Conservation (phyloP, 2,113 vertebrate genomes). For the Gallinago jamesoni region DNA sequence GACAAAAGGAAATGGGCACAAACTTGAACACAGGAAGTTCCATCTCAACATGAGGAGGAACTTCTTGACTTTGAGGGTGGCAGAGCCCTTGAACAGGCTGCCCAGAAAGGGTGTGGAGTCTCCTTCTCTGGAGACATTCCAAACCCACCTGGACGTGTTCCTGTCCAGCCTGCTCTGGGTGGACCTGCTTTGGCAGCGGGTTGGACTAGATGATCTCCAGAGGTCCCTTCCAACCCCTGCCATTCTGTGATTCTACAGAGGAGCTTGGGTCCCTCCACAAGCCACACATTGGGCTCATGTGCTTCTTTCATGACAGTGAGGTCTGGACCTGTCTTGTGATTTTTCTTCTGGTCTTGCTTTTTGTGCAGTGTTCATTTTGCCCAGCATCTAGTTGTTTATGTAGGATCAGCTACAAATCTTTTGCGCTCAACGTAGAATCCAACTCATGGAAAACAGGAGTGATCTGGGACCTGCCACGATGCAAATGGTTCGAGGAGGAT, state of each 20-base stretch:
- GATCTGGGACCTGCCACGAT: background rate
- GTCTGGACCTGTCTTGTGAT: background rate
- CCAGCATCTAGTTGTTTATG: background rate
- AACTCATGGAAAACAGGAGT: background rate
- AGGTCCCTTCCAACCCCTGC: background rate
- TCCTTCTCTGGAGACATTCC: background rate
- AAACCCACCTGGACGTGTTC: background rate
- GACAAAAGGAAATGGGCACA: background rate
- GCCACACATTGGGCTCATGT: accelerated
- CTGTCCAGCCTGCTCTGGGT: background rate
- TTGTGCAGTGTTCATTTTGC: background rate
- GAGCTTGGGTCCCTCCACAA: background rate
- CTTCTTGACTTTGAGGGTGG: background rate
- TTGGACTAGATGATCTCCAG: background rate
- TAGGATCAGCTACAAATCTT: background rate
- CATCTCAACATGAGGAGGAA: background rate
- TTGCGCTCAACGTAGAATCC: accelerated
- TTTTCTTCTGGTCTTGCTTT: background rate
- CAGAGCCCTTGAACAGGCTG: background rate
- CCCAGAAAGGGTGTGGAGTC: background rate
- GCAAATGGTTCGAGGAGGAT: background rate
- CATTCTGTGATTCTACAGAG: background rate
- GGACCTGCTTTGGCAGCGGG: background rate
- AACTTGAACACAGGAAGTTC: background rate
- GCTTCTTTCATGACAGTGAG: background rate